Percentiles rank a stretch among this genome's conserved stretches.
Conservation (phyloP, 2,888 invertebrate genomes). For the Cistogaster globosa region DNA sequence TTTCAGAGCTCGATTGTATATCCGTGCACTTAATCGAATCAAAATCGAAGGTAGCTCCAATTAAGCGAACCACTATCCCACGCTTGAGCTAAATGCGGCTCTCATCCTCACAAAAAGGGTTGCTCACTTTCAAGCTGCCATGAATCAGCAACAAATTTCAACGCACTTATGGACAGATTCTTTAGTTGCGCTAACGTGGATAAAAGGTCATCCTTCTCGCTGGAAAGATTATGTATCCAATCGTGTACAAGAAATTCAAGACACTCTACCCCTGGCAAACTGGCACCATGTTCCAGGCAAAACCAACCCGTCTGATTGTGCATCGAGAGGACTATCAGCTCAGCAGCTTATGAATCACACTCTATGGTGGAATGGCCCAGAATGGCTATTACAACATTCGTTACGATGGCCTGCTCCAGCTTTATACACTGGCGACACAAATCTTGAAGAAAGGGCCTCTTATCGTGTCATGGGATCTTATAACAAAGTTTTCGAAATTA, state of each 20-base stretch:
- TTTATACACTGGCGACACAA: background rate
- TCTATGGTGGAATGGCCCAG: slow-evolving; percentile 46
- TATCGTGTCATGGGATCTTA: background rate
- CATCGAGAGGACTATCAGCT: slow-evolving; percentile 35
- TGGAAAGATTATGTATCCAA: slow-evolving; percentile 18
- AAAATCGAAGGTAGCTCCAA: slow-evolving; percentile 42
- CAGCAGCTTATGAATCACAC: slow-evolving; percentile 44
- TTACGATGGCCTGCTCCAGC: slow-evolving; percentile 37
- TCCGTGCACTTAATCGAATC: slow-evolving; percentile 14
- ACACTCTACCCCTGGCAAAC: slow-evolving; percentile 10
- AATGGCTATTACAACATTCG: slow-evolving; percentile 39
- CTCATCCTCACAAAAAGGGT: slow-evolving; percentile 35
- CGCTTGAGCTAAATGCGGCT: too few species aligned
- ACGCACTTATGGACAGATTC: slow-evolving; percentile 26
- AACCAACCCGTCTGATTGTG: slow-evolving; percentile 22
- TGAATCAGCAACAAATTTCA: slow-evolving; percentile 13
- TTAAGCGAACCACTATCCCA: slow-evolving; percentile 16
- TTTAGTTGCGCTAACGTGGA: slow-evolving; percentile 29
- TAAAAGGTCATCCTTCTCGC: slow-evolving; percentile 32
- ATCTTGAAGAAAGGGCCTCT: background rate
- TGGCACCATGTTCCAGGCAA: slow-evolving; percentile 24
- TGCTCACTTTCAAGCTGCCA: slow-evolving; percentile 23
- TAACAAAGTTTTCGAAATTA: slow-evolving; percentile 13
- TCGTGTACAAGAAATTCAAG: background rate
- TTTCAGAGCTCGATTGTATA: slow-evolving; percentile 14